Conservation (phyloP, 2,113 vertebrate genomes). For the Pipra filicauda region DNA sequence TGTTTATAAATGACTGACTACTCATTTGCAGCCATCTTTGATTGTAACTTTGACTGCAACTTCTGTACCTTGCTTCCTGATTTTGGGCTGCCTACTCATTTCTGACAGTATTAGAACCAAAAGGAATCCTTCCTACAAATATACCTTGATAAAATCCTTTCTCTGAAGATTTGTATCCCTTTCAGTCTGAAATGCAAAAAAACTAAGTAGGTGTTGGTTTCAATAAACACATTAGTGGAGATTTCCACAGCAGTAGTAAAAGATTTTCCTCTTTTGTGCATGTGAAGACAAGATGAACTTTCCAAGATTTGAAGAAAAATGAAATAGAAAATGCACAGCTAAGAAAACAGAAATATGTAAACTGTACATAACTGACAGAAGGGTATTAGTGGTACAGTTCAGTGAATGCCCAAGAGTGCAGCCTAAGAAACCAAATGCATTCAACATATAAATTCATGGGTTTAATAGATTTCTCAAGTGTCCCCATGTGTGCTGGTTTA, state of each 20-base stretch:
- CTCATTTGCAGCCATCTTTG: background rate
- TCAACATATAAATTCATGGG: background rate
- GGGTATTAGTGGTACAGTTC: background rate
- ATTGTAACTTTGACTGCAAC: background rate
- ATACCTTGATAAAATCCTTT: background rate
- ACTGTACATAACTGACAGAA: background rate
- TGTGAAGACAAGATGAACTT: background rate
- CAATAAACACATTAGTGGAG: background rate
- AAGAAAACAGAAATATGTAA: background rate
- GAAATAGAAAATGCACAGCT: background rate
- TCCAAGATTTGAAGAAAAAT: background rate
- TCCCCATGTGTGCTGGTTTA: too few species aligned
- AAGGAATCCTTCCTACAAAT: background rate
- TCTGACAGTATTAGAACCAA: background rate
- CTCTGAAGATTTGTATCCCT: background rate
- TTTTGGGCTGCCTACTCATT: background rate
- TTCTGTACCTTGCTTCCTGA: background rate
- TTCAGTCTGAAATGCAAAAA: background rate
- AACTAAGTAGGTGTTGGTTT: background rate
- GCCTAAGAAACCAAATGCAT: background rate
- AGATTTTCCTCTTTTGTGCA: background rate
- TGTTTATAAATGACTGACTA: background rate
- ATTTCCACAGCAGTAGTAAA: background rate
- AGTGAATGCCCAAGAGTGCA: background rate
- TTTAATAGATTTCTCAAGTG: background rate